These are phyloP conservation scores for Microtus oregoni DNA, from an alignment of 2,113 vertebrate genomes.

Conservation along the genomic window DNA sequence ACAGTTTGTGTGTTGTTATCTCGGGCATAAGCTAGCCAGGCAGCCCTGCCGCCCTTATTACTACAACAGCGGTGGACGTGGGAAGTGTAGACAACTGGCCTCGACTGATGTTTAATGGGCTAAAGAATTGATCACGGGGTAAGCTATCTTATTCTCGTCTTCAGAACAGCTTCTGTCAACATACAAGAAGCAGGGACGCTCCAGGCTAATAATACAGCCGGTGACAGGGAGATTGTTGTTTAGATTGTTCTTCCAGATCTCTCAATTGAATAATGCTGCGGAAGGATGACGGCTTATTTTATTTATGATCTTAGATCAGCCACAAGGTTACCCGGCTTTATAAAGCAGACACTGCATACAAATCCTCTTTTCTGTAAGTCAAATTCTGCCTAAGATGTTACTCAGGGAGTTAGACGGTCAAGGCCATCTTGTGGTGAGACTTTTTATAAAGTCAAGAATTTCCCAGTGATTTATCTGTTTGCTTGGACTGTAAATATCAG, in stretches of 20 bases:
- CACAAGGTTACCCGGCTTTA: slow-evolving; percentile 55
- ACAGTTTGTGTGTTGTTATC: too few species aligned
- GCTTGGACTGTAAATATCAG: slow-evolving; percentile 32
- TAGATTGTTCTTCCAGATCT: slow-evolving; percentile 44
- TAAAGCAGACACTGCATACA: slow-evolving; percentile 34
- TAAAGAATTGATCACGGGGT: background rate
- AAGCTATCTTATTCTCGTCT: slow-evolving; percentile 54
- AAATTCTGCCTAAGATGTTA: slow-evolving; percentile 21
- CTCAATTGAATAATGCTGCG: slow-evolving; percentile 66
- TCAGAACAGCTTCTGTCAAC: slow-evolving; percentile 62
- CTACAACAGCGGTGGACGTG: background rate
- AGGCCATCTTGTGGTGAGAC: slow-evolving; percentile 66
- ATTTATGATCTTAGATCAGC: slow-evolving; percentile 73
- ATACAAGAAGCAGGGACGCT: slow-evolving; percentile 32
- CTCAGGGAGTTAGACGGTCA: slow-evolving; percentile 25
- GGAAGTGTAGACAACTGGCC: background rate
- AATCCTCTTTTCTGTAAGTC: slow-evolving; percentile 53
- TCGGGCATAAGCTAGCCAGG: too few species aligned
- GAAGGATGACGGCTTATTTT: slow-evolving; percentile 60
- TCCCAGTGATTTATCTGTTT: slow-evolving; percentile 58
- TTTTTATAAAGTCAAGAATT: slow-evolving; percentile 60
- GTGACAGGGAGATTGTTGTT: slow-evolving; percentile 71
- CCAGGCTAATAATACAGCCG: slow-evolving; percentile 48
- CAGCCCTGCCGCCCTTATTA: too few species aligned
- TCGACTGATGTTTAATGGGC: slow-evolving; percentile 42